These are phyloP conservation scores for Sander vitreus DNA, from an alignment of 2,113 vertebrate species.

Conservation along the genomic window DNA sequence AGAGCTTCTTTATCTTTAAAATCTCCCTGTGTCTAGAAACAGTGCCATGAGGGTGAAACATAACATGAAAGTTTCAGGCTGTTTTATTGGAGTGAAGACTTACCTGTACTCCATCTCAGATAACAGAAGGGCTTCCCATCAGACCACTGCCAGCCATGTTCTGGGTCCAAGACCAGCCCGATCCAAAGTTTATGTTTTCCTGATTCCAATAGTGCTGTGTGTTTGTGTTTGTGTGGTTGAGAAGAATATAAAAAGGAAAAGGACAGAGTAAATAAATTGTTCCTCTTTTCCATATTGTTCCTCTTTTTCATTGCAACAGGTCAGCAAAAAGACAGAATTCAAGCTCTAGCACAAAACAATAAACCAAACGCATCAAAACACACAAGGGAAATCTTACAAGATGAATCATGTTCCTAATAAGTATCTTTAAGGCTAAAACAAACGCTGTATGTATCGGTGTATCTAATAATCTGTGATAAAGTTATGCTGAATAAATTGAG, in stretches of 20 bases:
- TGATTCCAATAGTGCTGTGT: slow-evolving; percentile 50
- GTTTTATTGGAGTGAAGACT: slow-evolving; percentile 41
- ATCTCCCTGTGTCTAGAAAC: not conserved
- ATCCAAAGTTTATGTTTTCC: slow-evolving; percentile 85
- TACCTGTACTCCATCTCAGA: slow-evolving; percentile 92
- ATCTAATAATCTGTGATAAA: not conserved
- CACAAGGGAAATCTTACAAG: not conserved
- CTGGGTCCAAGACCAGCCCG: slow-evolving; percentile 89
- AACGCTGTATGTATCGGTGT: too few relatives aligned
- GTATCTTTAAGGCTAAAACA: not conserved
- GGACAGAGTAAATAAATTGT: slow-evolving; percentile 39
- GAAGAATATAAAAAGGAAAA: slow-evolving; percentile 12
- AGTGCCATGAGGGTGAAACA: not conserved
- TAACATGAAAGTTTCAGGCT: not conserved
- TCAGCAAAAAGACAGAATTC: slow-evolving; percentile 12
- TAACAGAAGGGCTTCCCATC: slow-evolving; percentile 89
- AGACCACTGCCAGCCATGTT: slow-evolving; percentile 94
- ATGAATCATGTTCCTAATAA: not conserved
- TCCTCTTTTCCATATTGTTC: slow-evolving; percentile 50
- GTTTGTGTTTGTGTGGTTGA: slow-evolving; percentile 52
- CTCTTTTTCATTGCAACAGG: slow-evolving; percentile 46
- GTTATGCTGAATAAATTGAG: not conserved
- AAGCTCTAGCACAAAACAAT: not conserved
- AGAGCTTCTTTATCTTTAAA: not conserved
- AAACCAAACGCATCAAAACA: not conserved